Base-by-base conservation (phyloP, 2,888 invertebrate species). In the Trissolcus japonicus region DNA sequence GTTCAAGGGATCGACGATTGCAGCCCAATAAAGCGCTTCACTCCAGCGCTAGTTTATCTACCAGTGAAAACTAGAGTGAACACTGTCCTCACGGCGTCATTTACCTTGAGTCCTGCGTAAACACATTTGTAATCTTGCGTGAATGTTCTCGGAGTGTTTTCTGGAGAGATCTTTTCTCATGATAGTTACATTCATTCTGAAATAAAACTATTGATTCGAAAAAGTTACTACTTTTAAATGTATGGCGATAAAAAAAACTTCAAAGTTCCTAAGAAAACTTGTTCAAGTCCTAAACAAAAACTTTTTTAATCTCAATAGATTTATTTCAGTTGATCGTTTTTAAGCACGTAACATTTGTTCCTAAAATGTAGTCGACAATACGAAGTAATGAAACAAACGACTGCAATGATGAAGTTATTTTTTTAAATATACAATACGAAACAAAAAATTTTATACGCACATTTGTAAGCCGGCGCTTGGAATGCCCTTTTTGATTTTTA, bases 31-130 rank as follows among this genome's bases (percentile, higher is more conserved):
- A 88, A 87, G 78, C 93, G 94, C 88, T 95, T 97, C 90, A 94
- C 96, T 86, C 96, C 98, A 82, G 96, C 97, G 84, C 92, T 98
- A 85, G 96, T 98, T 90, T 97, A 96, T 91, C 93, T 98, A 91
- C 98, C 98, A 80, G 97, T 98, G 87, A 94, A 95, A 83, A 94
- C 95, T 89, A 94, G 95, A 89, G 93, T 97, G 86, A 94, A 94
- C 87, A 94, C 94, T 87, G 94, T 95, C 83, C 92, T 97, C 84
- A 96, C 96, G 83, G 94, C 96, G 86, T 96, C 97, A 89, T 96
- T 98, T 89, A 96, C 95, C 89, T 93, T 98, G 84, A 97, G 96
- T 89, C 98, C 98, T 86, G 96, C 97, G 91, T 96, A 94, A 91
- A 85, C 76, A 81, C 76, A 17, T 79, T 80, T 17, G 50, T 72